A percentile compares a stretch with the other conserved stretches of the same genome.
phyloP scores from a whole-genome alignment of 2,888 invertebrate species.

The Pedicia rivosa region DNA sequence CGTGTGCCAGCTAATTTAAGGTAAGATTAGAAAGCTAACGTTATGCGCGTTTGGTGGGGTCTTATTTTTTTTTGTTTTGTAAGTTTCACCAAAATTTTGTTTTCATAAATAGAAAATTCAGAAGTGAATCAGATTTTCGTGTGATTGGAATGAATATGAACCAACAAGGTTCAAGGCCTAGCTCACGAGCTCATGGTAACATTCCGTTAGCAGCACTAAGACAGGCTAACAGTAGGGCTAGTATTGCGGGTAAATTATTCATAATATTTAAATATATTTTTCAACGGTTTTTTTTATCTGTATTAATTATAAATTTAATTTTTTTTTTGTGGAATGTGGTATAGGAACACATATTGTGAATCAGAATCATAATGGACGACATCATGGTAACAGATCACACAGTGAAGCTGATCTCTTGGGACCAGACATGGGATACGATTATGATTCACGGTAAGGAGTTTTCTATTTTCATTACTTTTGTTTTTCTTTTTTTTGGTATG shows the following conservation, averaged over 20 bases:
- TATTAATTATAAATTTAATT: too few relatives aligned
- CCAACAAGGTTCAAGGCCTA: slow-evolving; percentile 23
- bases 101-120: slow-evolving; percentile 40
- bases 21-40: too few relatives aligned
- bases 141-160: slow-evolving; percentile 19
- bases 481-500: not conserved
- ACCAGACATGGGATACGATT: slow-evolving; percentile 31
- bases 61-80: too few relatives aligned
- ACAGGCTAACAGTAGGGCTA: slow-evolving; percentile 48
- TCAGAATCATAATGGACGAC: slow-evolving; percentile 20
- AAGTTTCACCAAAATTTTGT: not conserved
- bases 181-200: slow-evolving; percentile 25
- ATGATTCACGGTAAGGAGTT: slow-evolving; percentile 22
- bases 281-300: too few relatives aligned
- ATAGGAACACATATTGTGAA: slow-evolving; percentile 5
- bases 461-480: not conserved
- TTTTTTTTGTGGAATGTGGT: too few relatives aligned
- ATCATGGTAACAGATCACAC: slow-evolving; percentile 46
- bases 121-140: slow-evolving; percentile 77
- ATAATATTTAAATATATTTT: slow-evolving; percentile 1
- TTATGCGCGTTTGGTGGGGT: too few relatives aligned
- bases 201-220: slow-evolving; percentile 51
- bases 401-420: slow-evolving; percentile 76
- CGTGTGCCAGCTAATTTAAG: slow-evolving; percentile 33
- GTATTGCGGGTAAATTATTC: slow-evolving; percentile 31